Percentiles rank a stretch among this genome's conserved stretches.
phyloP scores from a whole-genome alignment of 1,140 invertebrate species.

The Apis mellifera region DNA sequence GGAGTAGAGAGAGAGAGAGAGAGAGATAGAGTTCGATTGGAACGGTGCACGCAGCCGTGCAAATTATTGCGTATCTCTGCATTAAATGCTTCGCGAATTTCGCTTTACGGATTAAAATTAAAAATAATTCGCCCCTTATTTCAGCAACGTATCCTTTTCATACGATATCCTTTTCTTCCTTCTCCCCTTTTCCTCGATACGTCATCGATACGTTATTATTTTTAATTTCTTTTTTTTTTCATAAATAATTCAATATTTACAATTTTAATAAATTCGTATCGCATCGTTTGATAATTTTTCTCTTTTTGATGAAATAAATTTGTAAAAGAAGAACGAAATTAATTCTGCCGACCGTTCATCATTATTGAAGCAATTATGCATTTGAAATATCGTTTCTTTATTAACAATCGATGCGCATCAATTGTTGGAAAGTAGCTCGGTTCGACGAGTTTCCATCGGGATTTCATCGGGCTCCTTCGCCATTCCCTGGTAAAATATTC shows the following conservation, averaged over 20 bases:
- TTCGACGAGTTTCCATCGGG: neutral
- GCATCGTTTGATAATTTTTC: neutral
- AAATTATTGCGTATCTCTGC: slow-evolving; percentile 30
- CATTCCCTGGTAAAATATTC: slow-evolving; percentile 18
- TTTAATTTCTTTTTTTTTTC: too few relatives aligned
- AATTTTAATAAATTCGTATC: too few relatives aligned
- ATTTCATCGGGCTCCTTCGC: neutral
- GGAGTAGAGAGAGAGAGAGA: neutral
- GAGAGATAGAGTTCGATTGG: slow-evolving; percentile 29
- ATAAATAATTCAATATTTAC: too few relatives aligned
- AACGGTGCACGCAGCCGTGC: slow-evolving; percentile 6
- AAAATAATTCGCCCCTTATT: neutral
- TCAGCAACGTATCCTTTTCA: neutral
- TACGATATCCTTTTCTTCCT: too few relatives aligned
- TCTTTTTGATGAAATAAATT: too few relatives aligned
- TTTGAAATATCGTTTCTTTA: neutral
- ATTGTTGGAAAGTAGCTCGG: neutral
- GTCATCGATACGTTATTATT: too few relatives aligned
- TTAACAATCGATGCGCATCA: neutral
- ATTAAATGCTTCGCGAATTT: slow-evolving; percentile 35
- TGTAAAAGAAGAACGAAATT: too few relatives aligned
- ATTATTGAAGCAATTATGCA: neutral
- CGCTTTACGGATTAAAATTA: neutral
- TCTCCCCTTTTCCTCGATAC: too few relatives aligned
- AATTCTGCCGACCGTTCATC: too few relatives aligned